Base-by-base conservation (phyloP, 1,140 invertebrate genomes). In the Drosophila pseudoananassae region DNA sequence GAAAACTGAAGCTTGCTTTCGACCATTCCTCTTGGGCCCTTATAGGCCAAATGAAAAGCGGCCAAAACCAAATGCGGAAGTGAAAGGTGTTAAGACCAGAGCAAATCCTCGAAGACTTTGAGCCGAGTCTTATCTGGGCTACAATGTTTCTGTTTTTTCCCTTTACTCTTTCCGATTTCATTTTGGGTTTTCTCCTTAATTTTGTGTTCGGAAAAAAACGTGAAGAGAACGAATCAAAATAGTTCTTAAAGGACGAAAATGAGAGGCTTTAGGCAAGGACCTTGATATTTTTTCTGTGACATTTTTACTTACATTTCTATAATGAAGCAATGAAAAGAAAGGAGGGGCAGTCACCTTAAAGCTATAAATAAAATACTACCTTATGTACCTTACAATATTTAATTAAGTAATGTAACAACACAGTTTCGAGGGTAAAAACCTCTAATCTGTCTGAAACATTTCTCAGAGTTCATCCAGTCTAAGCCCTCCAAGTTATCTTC, bases 61-160 rank as follows among this genome's bases (percentile, higher is more conserved):
- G 70, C 31, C 46, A 27, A 63, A 74, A 33, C 59, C 31, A 57
- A 74, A 56, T 46, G 29, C 70, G 14, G 38, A 52, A 40, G 71
- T 52, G 52, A 74, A 74, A 52, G 71, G 71, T 74, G 71, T 57
- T 74, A 74, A 74, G 46, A 65, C 59, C 70, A 47, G 9, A 74
- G 59, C 47, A 74, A 74, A 74, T 74, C 71, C 71, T 53, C 12
- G 36, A 33, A 57, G 71, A 65, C 71, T 74, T 74, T 74, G 71
- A 74, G 70, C 59, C 70, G 56, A 51, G 71, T 74, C 71, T 74
- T 74, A 74, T 51, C 33, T 49, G 70, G 71, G 52, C 61, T 58
- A 74, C 51, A 46, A 59, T 69, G 33, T 38, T 56, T 69, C 68
- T 40, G 52, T 58, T 56, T 74, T 74, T 74, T 46, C 23, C 43